phyloP scores from a whole-genome alignment of 2,797 vertebrate species.

The Glossophaga mutica region DNA sequence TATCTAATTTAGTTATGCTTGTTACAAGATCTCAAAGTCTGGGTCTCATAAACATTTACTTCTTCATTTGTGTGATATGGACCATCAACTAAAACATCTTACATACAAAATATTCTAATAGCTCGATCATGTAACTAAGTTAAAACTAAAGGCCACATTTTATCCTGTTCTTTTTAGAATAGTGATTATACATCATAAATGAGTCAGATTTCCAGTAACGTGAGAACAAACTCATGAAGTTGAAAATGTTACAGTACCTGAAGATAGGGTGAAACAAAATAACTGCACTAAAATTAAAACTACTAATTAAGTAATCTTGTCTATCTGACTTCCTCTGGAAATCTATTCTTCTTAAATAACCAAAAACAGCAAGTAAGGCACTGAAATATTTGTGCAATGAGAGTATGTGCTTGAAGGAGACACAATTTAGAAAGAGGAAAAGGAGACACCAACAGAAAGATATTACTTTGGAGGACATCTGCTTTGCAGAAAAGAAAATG shows the following conservation, averaged over 20 bases:
- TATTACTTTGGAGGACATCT: neutral
- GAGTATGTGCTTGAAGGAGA: neutral
- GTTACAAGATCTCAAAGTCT: neutral
- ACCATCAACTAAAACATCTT: neutral
- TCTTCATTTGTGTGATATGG: neutral
- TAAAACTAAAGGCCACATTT: neutral
- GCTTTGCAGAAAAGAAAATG: neutral
- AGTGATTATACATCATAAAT: neutral
- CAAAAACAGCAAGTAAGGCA: slow-evolving; percentile 29
- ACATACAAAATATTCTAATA: slow-evolving; percentile 11
- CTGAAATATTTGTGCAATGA: neutral
- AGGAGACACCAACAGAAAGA: neutral
- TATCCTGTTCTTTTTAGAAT: neutral
- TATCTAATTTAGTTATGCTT: neutral
- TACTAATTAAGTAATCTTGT: slow-evolving; percentile 13
- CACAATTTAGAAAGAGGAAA: neutral
- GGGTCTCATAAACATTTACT: slow-evolving; percentile 1
- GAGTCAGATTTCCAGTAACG: neutral
- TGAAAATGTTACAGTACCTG: slow-evolving; percentile 20
- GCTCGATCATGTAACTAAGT: neutral
- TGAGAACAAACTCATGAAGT: slow-evolving; percentile 18
- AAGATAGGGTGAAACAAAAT: neutral
- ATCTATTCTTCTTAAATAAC: slow-evolving; percentile 41
- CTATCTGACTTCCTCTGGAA: neutral
- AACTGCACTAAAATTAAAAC: slow-evolving; percentile 12